Evolutionary conservation across 2,797 vertebrate species (phyloP).

Genomic region (Diceros bicornis): DNA sequence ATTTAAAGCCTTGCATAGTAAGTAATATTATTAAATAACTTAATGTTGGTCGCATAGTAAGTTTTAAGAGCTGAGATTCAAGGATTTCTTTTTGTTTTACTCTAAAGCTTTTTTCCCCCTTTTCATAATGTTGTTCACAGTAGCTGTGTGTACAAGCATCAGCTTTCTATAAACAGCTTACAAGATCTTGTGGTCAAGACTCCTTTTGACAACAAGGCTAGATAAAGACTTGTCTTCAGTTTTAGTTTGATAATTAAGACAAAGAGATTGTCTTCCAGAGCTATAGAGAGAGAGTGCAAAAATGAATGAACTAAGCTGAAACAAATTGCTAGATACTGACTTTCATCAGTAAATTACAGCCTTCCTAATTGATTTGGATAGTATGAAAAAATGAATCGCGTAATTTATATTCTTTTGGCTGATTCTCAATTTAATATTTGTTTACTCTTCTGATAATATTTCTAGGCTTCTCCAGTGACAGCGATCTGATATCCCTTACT

Average conservation of each 20-base stretch:
- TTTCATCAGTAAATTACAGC: not conserved
- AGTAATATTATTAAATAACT: not conserved
- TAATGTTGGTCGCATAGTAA: not conserved
- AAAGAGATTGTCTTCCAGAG: not conserved
- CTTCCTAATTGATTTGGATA: not conserved
- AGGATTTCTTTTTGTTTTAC: not conserved
- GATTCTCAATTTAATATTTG: conserved; percentile 35
- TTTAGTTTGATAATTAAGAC: conserved; percentile 42
- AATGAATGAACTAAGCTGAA: not conserved
- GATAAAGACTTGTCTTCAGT: conserved; percentile 54
- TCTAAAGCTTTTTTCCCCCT: not conserved
- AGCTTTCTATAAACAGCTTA: not conserved
- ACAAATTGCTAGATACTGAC: not conserved
- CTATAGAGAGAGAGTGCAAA: not conserved
- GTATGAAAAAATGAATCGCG: not conserved
- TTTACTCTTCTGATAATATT: conserved; percentile 63
- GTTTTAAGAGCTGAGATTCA: conserved; percentile 30
- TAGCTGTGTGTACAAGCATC: not conserved
- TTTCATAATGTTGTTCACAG: not conserved
- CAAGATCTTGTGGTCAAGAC: not conserved
- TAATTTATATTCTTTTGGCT: conserved; percentile 44
- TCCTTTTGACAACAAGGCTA: not conserved
- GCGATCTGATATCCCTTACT: conserved; percentile 94
- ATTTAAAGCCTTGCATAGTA: not conserved
- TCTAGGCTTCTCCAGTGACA: conserved; percentile 95